A percentile compares a stretch with the other conserved stretches of the same genome.
These are phyloP conservation scores for Dichetophora obliterata DNA, from an alignment of 2,888 invertebrate species.

Conservation along the genomic window DNA sequence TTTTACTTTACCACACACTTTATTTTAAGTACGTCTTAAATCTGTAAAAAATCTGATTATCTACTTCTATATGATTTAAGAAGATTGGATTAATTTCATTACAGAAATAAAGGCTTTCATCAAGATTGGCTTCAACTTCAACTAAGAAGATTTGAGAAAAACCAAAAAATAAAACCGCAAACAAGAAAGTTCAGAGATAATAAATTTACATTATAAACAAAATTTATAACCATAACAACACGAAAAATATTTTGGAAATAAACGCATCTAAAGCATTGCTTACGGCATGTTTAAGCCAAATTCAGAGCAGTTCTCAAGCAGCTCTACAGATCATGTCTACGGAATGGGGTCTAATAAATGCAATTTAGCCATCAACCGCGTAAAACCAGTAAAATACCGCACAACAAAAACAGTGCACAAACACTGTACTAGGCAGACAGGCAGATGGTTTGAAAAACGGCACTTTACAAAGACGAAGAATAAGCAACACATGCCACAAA, in stretches of 20 bases:
- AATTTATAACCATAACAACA: constrained; percentile 25
- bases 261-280: neutral
- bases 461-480: neutral
- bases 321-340: neutral
- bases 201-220: constrained; percentile 31
- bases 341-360: constrained; percentile 18
- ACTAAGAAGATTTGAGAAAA: neutral
- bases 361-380: constrained; percentile 34
- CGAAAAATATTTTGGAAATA: neutral
- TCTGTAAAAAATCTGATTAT: neutral
- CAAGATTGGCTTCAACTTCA: neutral
- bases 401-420: constrained; percentile 8
- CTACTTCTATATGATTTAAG: neutral
- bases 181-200: neutral
- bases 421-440: neutral
- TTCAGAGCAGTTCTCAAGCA: no score
- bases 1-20: no score
- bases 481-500: neutral
- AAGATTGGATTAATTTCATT: constrained; percentile 2
- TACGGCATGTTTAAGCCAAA: no score
- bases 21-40: no score
- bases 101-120: neutral
- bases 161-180: neutral
- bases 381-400: neutral
- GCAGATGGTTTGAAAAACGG: neutral